phyloP scores from a whole-genome alignment of 1,140 invertebrate genomes.

The Bombus impatiens region DNA sequence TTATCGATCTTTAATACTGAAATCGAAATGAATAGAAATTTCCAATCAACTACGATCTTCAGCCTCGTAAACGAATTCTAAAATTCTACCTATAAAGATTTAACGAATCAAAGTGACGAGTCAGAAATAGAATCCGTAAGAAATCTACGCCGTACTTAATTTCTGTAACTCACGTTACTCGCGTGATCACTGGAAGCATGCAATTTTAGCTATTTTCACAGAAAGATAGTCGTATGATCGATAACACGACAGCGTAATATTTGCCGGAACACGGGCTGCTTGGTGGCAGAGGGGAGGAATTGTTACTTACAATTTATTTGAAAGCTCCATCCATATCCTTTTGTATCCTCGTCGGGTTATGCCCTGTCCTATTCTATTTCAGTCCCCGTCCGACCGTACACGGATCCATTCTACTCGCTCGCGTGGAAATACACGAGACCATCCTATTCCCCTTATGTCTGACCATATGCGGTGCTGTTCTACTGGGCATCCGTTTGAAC shows the following conservation, averaged over 20 bases:
- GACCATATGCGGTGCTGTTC: slow-evolving; percentile 24
- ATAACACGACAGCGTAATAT: slow-evolving; percentile 9
- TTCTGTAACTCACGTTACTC: background rate
- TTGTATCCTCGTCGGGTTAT: slow-evolving; percentile 10
- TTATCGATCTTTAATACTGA: no score
- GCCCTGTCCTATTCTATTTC: background rate
- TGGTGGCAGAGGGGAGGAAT: background rate
- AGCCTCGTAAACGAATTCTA: no score
- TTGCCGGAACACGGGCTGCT: background rate
- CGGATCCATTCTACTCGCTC: slow-evolving; percentile 11
- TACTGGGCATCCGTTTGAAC: slow-evolving; percentile 8
- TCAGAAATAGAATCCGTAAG: background rate
- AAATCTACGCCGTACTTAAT: background rate
- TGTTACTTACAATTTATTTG: slow-evolving; percentile 33
- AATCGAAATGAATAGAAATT: no score
- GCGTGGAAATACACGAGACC: slow-evolving; percentile 4
- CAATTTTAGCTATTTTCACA: slow-evolving; percentile 5
- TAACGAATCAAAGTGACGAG: background rate
- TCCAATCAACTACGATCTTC: no score
- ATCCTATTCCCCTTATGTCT: slow-evolving; percentile 33
- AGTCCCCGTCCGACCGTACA: background rate
- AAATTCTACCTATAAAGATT: background rate
- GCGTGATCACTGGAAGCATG: background rate
- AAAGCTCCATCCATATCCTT: slow-evolving; percentile 31
- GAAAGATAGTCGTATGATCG: background rate